phyloP scores from a whole-genome alignment of 1,140 invertebrate genomes.

The Panagrolaimus sp. region DNA sequence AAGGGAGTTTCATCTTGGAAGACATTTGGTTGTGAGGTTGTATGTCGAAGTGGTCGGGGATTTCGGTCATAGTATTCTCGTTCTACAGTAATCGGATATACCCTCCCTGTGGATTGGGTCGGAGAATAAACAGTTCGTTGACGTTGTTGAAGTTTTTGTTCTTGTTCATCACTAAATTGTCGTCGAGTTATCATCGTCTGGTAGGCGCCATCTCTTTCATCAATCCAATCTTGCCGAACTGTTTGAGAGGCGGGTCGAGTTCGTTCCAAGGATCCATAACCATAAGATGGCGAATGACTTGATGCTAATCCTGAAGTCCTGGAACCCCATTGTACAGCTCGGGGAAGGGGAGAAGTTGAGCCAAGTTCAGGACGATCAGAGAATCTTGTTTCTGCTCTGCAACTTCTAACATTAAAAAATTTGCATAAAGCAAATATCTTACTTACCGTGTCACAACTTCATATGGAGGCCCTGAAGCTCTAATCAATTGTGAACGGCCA shows the following conservation, averaged over 20 bases:
- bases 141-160: too few species aligned
- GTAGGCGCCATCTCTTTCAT: too few species aligned
- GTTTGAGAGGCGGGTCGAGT: constrained; percentile 1
- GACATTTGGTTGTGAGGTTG: neutral
- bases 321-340: neutral
- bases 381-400: constrained; percentile 21
- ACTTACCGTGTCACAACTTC: constrained; percentile 20
- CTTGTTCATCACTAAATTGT: too few species aligned
- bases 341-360: neutral
- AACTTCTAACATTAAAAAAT: neutral
- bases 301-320: neutral
- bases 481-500: constrained; percentile 16
- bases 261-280: too few species aligned
- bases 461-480: constrained; percentile 26
- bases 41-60: neutral
- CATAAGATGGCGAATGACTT: too few species aligned
- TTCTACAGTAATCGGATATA: neutral
- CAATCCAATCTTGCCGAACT: neutral
- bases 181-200: too few species aligned
- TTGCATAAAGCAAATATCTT: neutral
- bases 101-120: too few species aligned
- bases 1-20: neutral
- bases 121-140: too few species aligned
- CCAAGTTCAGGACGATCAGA: constrained; percentile 8
- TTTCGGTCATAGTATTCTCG: constrained; percentile 6